Evolutionary conservation across 2,888 invertebrate genomes (phyloP), one percentile per base, ranked within the genome.

Genomic region (Coelinius sp.): DNA sequence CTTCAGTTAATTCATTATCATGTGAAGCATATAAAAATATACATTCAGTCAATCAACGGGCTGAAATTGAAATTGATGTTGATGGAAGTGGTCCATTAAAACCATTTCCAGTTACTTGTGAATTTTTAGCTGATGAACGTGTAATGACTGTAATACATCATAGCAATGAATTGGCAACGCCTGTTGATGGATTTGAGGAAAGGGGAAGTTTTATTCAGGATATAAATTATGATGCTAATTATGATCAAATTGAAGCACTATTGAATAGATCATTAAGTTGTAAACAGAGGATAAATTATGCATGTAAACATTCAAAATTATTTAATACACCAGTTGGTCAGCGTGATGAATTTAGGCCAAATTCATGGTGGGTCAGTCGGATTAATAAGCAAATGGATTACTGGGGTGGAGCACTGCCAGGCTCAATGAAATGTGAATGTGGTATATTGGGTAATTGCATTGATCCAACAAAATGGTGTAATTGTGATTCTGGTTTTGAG

Each of bases 301-400:
- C 92, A 73, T 99, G 98, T 88, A 90, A 91, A 68, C 93, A 94
- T 75, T 95, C 97, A 0, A 88, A 94, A 24, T 91, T 98, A 8
- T 93, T 99, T 82, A 95, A 96, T 83, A 93, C 95, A 0, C 95
- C 97, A 20, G 94, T 94, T 73, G 91, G 92, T 53, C 92, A 93
- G 82, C 89, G 89, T 6, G 91, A 90, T 25, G 46, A 75, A 70
- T 97, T 95, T 89, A 91, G 92, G 77, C 97, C 97, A 41, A 96
- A 92, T 89, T 95, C 96, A 0, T 98, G 98, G 98, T 98, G 98
- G 98, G 95, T 98, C 70, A 97, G 97, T 0, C 91, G 97, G 64
- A 91, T 93, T 73, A 97, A 97, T 81, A 96, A 97, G 89, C 94
- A 94, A 81, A 98, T 98, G 98, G 96, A 97, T 88, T 96, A 97